Evolutionary conservation across 2,888 invertebrate species (phyloP), one percentile per base, ranked within the genome.

Genomic region (Cordilura impudica): DNA sequence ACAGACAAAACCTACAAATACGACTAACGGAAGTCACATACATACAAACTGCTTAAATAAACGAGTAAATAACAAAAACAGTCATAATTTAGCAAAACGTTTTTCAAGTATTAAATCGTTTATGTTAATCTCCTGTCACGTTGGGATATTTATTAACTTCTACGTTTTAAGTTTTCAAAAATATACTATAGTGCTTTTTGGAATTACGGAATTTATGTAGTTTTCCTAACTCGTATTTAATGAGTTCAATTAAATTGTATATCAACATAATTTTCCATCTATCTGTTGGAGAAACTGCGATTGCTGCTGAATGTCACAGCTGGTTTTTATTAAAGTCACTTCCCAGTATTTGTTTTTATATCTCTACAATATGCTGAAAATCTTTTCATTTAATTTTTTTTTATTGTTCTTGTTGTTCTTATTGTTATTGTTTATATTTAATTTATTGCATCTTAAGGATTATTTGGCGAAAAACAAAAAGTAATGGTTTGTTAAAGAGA

Each of bases 251-350:
- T 61, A 39, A 39, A 71, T 23, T 21, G n/a, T 35, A 56, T 56
- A 26, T 35, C 16, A 35, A 23, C 16, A 54, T 14, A 1, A 31
- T 31, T 18, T 12, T 70, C n/a, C 39, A 4, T 6, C n/a, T 14
- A 8, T 2, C 31, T 8, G 26, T 10, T 8, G 2, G 31, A 10
- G 31, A 31, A 31, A 39, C 2, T 39, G 4, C 2, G 31, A 18
- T 66, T 16, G 23, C 43, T 45, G 16, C 43, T 67, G 58, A 21
- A 47, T 26, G 65, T 31, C 66, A 70, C 78, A 78, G 66, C 70
- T 78, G 70, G n/a, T 54, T 74, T 71, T 71, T 61, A 71, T 74
- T 53, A 18, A 63, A 43, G 47, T 29, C 16, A 56, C 58, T 69
- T 73, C 19, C 14, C 21, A 51, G 43, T 21, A 4, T 63, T 35